A percentile compares a stretch with the other conserved stretches of the same genome.
Evolutionary conservation across 2,797 vertebrate genomes (phyloP).

Genomic region (Ctenopoma multispine): DNA sequence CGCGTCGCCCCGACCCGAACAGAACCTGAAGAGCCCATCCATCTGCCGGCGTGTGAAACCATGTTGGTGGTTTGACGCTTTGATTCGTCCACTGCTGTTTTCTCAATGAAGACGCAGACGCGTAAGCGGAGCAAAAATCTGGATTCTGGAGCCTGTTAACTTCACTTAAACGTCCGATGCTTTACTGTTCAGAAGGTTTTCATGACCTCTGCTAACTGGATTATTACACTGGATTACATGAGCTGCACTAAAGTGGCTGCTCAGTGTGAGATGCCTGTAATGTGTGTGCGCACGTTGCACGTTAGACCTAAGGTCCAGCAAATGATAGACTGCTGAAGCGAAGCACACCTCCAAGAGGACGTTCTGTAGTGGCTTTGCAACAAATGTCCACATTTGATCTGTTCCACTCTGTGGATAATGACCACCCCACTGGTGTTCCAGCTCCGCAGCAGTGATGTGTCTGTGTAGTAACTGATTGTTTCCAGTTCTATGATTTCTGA

Average conservation of each 20-base stretch:
- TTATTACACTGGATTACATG: neutral
- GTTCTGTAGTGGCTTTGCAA: too few relatives aligned
- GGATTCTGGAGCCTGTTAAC: neutral
- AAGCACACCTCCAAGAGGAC: too few relatives aligned
- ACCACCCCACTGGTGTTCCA: neutral
- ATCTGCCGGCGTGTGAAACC: slow-evolving; percentile 68
- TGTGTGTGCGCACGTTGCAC: neutral
- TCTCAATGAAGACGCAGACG: slow-evolving; percentile 42
- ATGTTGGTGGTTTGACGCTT: slow-evolving; percentile 77
- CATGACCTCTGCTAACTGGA: too few relatives aligned
- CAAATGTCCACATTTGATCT: too few relatives aligned
- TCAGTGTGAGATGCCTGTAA: neutral
- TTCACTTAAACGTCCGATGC: neutral
- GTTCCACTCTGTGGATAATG: too few relatives aligned
- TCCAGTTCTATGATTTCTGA: neutral
- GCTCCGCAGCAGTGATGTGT: neutral
- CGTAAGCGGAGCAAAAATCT: neutral
- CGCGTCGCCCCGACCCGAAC: slow-evolving; percentile 14
- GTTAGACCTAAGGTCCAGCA: neutral
- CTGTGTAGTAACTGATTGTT: too few relatives aligned
- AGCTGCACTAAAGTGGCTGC: neutral
- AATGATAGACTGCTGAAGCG: neutral
- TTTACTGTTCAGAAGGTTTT: neutral
- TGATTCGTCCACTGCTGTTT: slow-evolving; percentile 44
- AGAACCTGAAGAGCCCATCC: slow-evolving; percentile 68